Base-by-base conservation (phyloP, 2,113 vertebrate species). In the Perccottus glenii region DNA sequence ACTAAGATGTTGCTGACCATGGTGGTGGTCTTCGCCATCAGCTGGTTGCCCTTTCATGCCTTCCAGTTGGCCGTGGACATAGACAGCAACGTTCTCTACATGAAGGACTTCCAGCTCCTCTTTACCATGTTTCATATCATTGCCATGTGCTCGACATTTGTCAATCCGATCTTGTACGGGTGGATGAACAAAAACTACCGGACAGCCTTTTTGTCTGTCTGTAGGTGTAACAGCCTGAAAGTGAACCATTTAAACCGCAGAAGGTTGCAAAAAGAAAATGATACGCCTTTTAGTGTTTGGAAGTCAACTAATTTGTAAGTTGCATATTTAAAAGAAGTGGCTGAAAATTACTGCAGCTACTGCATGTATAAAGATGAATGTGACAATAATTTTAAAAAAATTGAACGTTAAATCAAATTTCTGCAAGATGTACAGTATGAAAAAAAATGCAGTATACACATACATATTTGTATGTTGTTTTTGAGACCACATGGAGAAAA, bases 181-280 rank as follows among this genome's bases (percentile, higher is more conserved):
- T 98, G 96, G 96, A 96, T 98, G 96, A 98, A 98, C 83, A 95
- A 81, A 80, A 98, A 96, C 92, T 98, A 97, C 87, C 91, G 96
- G 74, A 92, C 89, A 4, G 96, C 95, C 10, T 98, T 98, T 82
- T 81, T 96, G 45, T 94, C 94, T 0, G 94, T 95, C 51, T 96
- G 94, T 70, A 91, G 90, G 66, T 97, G 95, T 0, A 90, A 93
- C 9, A 90, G 92, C 9, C 87, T 87, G 19, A 90, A 33, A 11
- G 6, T 46, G 1, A 45, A 59, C 27, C 5, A 40, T 27, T 32
- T 47, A 7, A 46, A 61, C 47, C 33, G 16, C 53, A 66, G 80
- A 72, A 55, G 70, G 38, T 52, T 55, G 2, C 55, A 61, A 3
- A 71, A 57, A 27, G 69, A 80, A 0, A 56, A 69, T 4, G 80